Conservation (phyloP, 2,888 invertebrate genomes). For the Synanthedon myopaeformis region DNA sequence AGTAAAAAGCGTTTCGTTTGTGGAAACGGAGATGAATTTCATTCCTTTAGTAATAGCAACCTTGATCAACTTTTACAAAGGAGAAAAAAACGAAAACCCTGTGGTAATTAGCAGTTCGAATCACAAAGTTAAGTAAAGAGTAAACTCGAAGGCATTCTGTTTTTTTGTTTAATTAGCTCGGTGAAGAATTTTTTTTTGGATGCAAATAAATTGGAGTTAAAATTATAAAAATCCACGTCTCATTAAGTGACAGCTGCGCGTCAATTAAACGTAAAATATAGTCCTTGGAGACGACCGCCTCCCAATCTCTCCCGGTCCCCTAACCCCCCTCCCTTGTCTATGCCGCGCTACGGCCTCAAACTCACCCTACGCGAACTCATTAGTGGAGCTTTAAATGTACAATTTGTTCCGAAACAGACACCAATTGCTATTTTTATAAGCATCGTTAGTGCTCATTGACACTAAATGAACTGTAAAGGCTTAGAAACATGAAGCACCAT, state of each 20-base stretch:
- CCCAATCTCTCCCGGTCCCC: conserved; percentile 10
- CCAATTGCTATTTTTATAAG: conserved; percentile 57
- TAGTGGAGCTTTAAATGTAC: conserved; percentile 59
- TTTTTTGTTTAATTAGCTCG: background rate
- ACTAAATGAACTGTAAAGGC: conserved; percentile 4
- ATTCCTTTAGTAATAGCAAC: background rate
- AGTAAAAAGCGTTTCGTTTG: background rate
- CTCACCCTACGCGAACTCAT: conserved; percentile 47
- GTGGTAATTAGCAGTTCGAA: background rate
- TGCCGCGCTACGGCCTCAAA: conserved; percentile 32
- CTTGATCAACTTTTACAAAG: background rate
- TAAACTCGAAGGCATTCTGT: background rate
- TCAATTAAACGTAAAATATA: conserved; percentile 68
- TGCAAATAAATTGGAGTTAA: background rate
- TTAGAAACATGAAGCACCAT: no score
- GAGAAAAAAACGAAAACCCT: background rate
- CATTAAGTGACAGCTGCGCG: conserved; percentile 65
- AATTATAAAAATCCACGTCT: conserved; percentile 53
- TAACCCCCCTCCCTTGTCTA: conserved; percentile 18
- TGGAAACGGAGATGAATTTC: background rate
- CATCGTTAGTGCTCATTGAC: conserved; percentile 28
- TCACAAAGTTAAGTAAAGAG: background rate
- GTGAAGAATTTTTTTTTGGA: background rate
- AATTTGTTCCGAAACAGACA: conserved; percentile 64
- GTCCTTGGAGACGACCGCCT: conserved; percentile 40